phyloP scores from a whole-genome alignment of 2,113 vertebrate genomes.

The Catharus minimus region DNA sequence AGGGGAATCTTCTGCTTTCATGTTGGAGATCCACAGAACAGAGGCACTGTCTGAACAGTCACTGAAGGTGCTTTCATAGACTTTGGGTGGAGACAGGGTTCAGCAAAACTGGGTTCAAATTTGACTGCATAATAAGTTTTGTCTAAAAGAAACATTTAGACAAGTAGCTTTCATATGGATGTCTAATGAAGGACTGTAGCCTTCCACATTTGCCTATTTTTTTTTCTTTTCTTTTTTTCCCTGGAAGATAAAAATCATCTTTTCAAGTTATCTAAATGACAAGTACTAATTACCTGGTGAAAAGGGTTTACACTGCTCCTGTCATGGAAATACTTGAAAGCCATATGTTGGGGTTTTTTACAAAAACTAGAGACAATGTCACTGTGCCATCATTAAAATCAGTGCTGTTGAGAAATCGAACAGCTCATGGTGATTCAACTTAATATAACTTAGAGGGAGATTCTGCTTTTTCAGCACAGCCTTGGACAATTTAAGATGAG shows the following conservation, averaged over 20 bases:
- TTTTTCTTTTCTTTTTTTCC: background rate
- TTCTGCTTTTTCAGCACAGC: background rate
- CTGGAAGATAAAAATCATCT: background rate
- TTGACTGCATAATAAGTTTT: background rate
- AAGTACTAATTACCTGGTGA: background rate
- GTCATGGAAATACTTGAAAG: background rate
- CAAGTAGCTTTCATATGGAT: background rate
- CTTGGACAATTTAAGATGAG: background rate
- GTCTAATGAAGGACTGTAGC: background rate
- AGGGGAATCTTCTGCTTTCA: background rate
- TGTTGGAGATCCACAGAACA: background rate
- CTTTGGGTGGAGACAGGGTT: accelerated
- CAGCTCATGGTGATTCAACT: background rate
- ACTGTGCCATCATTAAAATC: background rate
- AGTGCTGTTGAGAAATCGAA: background rate
- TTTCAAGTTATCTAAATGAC: background rate
- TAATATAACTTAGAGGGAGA: background rate
- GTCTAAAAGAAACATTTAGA: background rate
- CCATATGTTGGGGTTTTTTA: accelerated
- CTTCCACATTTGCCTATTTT: background rate
- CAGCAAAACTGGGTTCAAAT: background rate
- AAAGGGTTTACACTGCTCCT: background rate
- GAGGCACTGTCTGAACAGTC: background rate
- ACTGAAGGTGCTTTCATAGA: background rate
- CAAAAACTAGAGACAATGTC: background rate